These are phyloP conservation scores for Villa cingulata DNA, from an alignment of 2,888 invertebrate genomes.

Conservation along the genomic window DNA sequence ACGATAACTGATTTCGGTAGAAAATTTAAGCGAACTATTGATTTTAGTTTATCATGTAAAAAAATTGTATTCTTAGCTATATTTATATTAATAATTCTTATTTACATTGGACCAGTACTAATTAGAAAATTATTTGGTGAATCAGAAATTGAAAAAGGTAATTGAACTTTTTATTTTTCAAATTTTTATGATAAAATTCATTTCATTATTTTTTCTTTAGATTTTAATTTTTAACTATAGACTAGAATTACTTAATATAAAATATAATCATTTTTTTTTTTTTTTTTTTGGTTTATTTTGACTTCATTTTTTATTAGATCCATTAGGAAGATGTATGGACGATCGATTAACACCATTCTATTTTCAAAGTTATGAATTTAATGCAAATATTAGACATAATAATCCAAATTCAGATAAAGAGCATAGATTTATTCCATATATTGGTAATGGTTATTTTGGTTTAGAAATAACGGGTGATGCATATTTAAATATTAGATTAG, in stretches of 20 bases:
- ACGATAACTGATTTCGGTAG: constrained; percentile 30
- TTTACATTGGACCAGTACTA: constrained; percentile 52
- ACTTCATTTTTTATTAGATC: constrained; percentile 21
- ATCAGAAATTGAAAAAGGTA: constrained; percentile 35
- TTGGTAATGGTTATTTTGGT: constrained; percentile 63
- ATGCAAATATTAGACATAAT: constrained; percentile 51
- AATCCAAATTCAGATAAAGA: constrained; percentile 41
- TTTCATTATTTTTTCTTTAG: neutral
- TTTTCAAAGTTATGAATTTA: constrained; percentile 47
- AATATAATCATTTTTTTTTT: too few species aligned
- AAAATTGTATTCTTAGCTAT: constrained; percentile 35
- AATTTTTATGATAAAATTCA: too few species aligned
- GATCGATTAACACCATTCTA: constrained; percentile 49
- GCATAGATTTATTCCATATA: constrained; percentile 53
- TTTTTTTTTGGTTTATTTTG: neutral
- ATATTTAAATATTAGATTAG: constrained; percentile 51
- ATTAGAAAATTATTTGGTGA: constrained; percentile 47
- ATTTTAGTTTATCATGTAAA: constrained; percentile 31
- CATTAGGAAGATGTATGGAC: constrained; percentile 49
- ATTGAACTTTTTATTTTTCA: constrained; percentile 1
- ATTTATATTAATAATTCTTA: constrained; percentile 42
- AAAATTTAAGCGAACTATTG: constrained; percentile 27
- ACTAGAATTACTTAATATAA: too few species aligned
- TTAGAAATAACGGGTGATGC: constrained; percentile 48
- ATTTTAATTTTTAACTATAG: neutral